phyloP scores from a whole-genome alignment of 2,797 vertebrate genomes.

The Carapus acus region DNA sequence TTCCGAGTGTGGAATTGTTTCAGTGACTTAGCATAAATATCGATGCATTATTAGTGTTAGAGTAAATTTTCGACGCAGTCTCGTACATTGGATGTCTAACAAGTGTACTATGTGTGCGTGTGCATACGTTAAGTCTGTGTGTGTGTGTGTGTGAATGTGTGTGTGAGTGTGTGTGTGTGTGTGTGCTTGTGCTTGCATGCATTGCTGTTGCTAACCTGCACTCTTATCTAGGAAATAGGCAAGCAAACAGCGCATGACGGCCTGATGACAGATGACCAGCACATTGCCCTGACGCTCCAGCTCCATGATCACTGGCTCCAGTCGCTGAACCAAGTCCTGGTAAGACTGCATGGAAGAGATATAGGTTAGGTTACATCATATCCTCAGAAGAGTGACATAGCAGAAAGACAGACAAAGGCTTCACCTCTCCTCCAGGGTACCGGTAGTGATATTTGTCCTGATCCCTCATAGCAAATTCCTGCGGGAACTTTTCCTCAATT shows the following conservation, averaged over 20 bases:
- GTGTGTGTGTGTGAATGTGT: too few relatives aligned
- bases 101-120: too few relatives aligned
- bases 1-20: too few relatives aligned
- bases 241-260: conserved; percentile 91
- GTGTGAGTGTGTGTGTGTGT: too few relatives aligned
- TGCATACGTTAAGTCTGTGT: neutral
- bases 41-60: too few relatives aligned
- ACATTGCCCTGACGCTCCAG: conserved; percentile 91
- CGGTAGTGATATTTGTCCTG: conserved; percentile 97
- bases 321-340: conserved; percentile 92
- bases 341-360: conserved; percentile 78
- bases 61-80: too few relatives aligned
- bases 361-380: neutral
- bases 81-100: too few relatives aligned
- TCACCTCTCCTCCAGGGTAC: conserved; percentile 94
- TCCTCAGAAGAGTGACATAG: neutral
- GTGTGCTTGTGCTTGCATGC: conserved; percentile 12
- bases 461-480: conserved; percentile 88
- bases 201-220: conserved; percentile 72
- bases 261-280: conserved; percentile 92
- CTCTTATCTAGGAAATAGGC: conserved; percentile 95
- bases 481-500: conserved; percentile 82
- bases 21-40: too few relatives aligned
- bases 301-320: conserved; percentile 97
- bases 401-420: neutral